Base-by-base conservation (phyloP, 2,888 invertebrate genomes). In the Petrophora chlorosata region DNA sequence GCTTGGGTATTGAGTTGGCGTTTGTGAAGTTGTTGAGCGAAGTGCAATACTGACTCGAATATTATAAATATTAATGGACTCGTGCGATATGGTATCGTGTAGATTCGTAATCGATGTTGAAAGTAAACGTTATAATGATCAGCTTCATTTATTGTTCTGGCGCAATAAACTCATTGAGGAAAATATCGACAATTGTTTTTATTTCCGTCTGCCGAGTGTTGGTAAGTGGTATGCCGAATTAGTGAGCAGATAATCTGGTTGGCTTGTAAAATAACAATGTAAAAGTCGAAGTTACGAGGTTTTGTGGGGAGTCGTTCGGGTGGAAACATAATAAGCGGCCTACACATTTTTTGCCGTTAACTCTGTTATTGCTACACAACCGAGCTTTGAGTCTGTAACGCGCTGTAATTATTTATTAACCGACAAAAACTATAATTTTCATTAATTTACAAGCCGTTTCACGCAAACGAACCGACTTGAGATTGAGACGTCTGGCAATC, bases 121-220 rank as follows among this genome's bases (percentile, higher is more conserved):
- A 88, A 90, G 85, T 90, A 88, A 89, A 83, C 86, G 90, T 90
- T 89, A 83, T 84, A 70, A 84, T 86, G 88, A 88, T 86, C 87
- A 81, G 90, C 89, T 89, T 89, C 89, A 88, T 85, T 87, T 87
- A 87, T 86, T 89, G 89, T 90, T 89, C 88, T 87, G 85, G 76
- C 86, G 87, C 85, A 90, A 88, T 90, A 90, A 90, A 90, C 79
- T 82, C 86, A 87, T 84, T 89, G 86, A 88, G 76, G 79, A 85
- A 86, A 73, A 79, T 79, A 79, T 63, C 49, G 67, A 70, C 63
- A 47, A 71, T 86, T 84, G 83, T 84, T 88, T 87, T 88, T 81
- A 81, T 88, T 86, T 82, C 64, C 65, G 53, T 47, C 53, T 46
- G 38, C 40, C n/a, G 30, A 39, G 23, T 35, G 26, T 63, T 55